Evolutionary conservation across 2,113 vertebrate species (phyloP).

Genomic region (Hipposideros armiger): DNA sequence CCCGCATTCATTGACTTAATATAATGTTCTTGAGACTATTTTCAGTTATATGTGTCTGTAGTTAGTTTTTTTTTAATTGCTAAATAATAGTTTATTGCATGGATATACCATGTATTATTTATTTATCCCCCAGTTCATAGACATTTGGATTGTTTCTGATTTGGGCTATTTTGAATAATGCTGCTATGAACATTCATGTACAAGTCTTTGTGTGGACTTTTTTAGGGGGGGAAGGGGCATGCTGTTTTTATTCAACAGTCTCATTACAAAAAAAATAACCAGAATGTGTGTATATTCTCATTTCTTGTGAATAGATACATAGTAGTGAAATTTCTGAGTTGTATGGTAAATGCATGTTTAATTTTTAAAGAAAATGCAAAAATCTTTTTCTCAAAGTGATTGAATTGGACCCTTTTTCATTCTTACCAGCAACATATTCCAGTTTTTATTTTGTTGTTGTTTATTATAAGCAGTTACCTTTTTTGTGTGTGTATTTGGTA

Average conservation of each 20-base stretch:
- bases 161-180: slow-evolving; percentile 29
- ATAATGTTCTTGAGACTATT: not conserved
- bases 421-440: not conserved
- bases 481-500: not conserved
- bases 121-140: not conserved
- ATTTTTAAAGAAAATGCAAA: slow-evolving; percentile 41
- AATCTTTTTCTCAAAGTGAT: slow-evolving; percentile 6
- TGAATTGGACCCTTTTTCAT: not conserved
- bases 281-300: not conserved
- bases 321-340: not conserved
- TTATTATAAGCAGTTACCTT: not conserved
- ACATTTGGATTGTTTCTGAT: not conserved
- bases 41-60: not conserved
- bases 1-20: not conserved
- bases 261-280: too few species aligned
- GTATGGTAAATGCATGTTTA: not conserved
- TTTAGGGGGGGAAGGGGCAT: too few species aligned
- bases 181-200: slow-evolving; percentile 9
- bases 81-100: slow-evolving; percentile 1
- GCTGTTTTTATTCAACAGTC: too few species aligned
- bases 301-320: not conserved
- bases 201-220: not conserved
- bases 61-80: not conserved
- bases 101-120: not conserved
- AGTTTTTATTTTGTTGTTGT: not conserved